Evolutionary conservation across 1,140 invertebrate genomes (phyloP), one percentile per base, ranked within the genome.

Genomic region (Bilobella aurantiaca): DNA sequence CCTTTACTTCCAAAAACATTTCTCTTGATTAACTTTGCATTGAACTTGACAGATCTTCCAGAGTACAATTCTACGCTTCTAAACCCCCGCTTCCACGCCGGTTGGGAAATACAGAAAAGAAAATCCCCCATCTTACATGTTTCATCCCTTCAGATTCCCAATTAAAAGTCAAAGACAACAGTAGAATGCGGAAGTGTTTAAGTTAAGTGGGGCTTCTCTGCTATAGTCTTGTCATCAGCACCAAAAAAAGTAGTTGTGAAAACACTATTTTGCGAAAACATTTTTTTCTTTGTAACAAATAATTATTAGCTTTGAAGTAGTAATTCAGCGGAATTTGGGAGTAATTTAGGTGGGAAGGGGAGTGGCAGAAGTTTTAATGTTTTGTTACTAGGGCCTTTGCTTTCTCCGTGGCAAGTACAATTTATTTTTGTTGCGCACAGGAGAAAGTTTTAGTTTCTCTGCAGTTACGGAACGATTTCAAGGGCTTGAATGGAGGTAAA

Each of bases 21-120:
- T 71, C 69, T 71, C 69, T 71, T 71, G 69, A 71, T 71, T 71
- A 71, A 68, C 63, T 53, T 62, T 23, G 28, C 49, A 68, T 62
- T 57, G 61, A 47, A 68, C 63, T 71, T 71, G 69, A 71, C 69
- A 71, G 66, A 65, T 59, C 69, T 60, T 70, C 65, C 65, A 53
- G 29, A 29, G 18, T 59, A 46, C n/a, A 46, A 14, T 46, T 46
- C 42, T 14, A 14, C n/a, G 23, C 37, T 23, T 3, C 29, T n/a
- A 28, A 29, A 12, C 21, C 56, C 12, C 27, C 3, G 21, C n/a
- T 3, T 63, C 2, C 34, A 28, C n/a, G n/a, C n/a, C n/a, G n/a
- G n/a, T n/a, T n/a, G n/a, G n/a, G n/a, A n/a, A n/a, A n/a, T n/a
- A n/a, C n/a, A n/a, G n/a, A n/a, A n/a, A n/a, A n/a, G n/a, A n/a